Percentiles rank a stretch among this genome's conserved stretches.
These are phyloP conservation scores for Natator depressus DNA, from an alignment of 2,113 vertebrate species.

Conservation along the genomic window DNA sequence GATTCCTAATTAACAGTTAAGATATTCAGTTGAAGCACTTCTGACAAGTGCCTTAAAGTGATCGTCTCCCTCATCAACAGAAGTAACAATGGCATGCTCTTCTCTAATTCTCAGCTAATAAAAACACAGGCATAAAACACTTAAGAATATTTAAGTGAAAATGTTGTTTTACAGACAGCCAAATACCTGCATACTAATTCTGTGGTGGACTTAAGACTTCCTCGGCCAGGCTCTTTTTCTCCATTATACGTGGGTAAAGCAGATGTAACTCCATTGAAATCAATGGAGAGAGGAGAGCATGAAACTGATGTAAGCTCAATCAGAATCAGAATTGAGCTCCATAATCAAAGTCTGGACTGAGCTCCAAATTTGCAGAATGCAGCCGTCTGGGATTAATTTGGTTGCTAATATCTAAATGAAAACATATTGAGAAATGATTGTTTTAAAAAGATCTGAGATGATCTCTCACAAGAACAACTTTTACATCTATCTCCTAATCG, in stretches of 20 bases:
- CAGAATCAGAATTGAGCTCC: not conserved
- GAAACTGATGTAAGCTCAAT: not conserved
- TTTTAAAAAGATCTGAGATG: conserved; percentile 7
- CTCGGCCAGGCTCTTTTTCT: not conserved
- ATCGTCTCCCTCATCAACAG: not conserved
- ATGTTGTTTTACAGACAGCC: not conserved
- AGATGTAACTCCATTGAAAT: not conserved
- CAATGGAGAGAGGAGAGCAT: not conserved
- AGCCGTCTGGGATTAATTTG: conserved; percentile 9
- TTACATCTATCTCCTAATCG: conserved; percentile 70
- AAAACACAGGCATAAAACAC: conserved; percentile 3
- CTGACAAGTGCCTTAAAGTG: conserved; percentile 19
- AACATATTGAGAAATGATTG: conserved; percentile 6
- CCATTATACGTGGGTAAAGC: too few relatives aligned
- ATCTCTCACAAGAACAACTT: conserved; percentile 50
- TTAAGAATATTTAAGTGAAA: conserved; percentile 24
- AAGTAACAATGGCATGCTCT: not conserved
- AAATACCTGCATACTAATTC: conserved; percentile 39
- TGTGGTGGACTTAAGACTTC: not conserved
- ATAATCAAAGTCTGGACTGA: not conserved
- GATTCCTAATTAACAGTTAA: conserved; percentile 35
- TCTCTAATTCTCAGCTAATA: not conserved
- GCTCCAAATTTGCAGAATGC: not conserved
- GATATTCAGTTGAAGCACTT: conserved; percentile 19
- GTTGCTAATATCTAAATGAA: conserved; percentile 40